Evolutionary conservation across 2,797 vertebrate genomes (phyloP).

Genomic region (Myotis daubentonii): DNA sequence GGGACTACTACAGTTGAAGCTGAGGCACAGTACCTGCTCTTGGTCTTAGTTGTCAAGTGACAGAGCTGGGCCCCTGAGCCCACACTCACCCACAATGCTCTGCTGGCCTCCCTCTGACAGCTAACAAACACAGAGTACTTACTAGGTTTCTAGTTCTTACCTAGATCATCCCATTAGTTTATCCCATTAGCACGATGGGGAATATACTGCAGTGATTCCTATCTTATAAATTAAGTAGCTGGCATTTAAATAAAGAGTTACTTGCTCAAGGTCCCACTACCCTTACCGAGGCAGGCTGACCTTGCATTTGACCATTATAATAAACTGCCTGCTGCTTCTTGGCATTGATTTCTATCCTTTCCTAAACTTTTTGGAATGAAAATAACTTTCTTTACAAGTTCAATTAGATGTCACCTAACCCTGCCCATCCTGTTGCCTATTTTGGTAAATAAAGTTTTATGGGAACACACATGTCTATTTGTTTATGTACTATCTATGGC

Average conservation of each 20-base stretch:
- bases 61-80: fast-evolving
- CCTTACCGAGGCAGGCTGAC: neutral
- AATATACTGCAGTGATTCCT: neutral
- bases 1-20: neutral
- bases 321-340: neutral
- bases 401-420: neutral
- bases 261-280: neutral
- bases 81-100: neutral
- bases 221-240: neutral
- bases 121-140: neutral
- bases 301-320: neutral
- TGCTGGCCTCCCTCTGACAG: neutral
- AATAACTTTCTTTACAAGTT: neutral
- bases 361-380: neutral
- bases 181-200: neutral
- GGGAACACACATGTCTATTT: neutral
- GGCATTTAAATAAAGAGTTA: neutral
- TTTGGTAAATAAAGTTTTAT: neutral
- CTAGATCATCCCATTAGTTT: neutral
- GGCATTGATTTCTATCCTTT: neutral
- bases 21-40: too few species aligned
- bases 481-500: neutral
- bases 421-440: neutral
- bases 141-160: neutral
- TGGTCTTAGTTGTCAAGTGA: too few species aligned